Evolutionary conservation across 2,888 invertebrate species (phyloP).

Genomic region (Lithodes maja): DNA sequence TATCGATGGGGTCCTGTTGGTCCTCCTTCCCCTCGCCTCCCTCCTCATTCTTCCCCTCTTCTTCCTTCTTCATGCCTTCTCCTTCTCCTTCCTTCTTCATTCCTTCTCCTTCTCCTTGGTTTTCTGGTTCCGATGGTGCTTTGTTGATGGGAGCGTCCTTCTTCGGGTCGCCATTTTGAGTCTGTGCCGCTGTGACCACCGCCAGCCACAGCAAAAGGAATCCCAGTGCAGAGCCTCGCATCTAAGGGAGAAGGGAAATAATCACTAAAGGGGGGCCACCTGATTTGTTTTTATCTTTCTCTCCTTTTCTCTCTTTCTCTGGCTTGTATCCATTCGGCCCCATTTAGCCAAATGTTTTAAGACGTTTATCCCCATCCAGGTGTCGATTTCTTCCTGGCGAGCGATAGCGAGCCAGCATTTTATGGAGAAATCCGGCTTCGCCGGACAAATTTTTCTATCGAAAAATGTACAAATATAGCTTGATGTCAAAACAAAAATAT

Average conservation of each 20-base stretch:
- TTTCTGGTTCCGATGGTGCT: neutral
- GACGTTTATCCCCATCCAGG: too few relatives aligned
- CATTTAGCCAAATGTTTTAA: neutral
- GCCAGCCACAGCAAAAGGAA: neutral
- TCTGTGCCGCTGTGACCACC: neutral
- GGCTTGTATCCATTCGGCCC: neutral
- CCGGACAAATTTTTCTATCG: too few relatives aligned
- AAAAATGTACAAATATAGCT: too few relatives aligned
- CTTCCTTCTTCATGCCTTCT: too few relatives aligned
- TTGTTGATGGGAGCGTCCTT: neutral
- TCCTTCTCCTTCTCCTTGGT: neutral
- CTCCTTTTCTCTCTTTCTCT: neutral
- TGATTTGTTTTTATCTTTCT: neutral
- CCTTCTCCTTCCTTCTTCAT: neutral
- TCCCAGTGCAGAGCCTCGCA: neutral
- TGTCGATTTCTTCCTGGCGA: too few relatives aligned
- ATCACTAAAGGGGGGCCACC: too few relatives aligned
- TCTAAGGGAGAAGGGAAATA: neutral
- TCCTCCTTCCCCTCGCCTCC: neutral
- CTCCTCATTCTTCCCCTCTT: too few relatives aligned
- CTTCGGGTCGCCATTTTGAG: neutral
- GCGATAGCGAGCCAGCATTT: too few relatives aligned
- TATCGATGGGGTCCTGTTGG: neutral
- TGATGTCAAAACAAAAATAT: too few relatives aligned
- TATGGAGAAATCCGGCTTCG: too few relatives aligned